Conservation (phyloP, 2,113 vertebrate species). For the Podocnemis expansa region DNA sequence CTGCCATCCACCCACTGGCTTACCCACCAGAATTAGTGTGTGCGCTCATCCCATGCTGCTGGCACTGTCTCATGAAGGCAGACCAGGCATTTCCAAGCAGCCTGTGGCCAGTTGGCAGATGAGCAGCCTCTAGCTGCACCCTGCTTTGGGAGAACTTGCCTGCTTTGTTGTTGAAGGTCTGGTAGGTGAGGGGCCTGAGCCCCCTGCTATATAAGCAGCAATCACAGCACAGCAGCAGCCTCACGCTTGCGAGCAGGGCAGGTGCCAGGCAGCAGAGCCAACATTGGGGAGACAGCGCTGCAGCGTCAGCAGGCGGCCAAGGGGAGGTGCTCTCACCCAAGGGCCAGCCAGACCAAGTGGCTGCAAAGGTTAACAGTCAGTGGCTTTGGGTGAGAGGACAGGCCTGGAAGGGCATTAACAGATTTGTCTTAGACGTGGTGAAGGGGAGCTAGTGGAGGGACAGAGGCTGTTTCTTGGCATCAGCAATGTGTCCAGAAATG, state of each 20-base stretch:
- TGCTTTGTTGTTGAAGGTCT: background rate
- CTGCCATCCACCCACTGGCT: background rate
- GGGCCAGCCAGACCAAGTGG: background rate
- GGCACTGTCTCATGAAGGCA: background rate
- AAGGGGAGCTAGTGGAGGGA: background rate
- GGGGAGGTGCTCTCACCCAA: background rate
- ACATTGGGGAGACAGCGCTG: background rate
- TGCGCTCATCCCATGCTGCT: background rate
- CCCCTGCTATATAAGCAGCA: no score
- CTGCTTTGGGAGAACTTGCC: background rate
- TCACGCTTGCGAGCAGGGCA: no score
- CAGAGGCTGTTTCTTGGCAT: no score
- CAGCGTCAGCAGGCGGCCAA: background rate
- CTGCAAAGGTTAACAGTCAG: background rate
- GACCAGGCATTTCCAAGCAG: background rate
- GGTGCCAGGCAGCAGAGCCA: no score
- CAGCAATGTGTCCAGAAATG: background rate
- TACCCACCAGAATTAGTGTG: background rate
- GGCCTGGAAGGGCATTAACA: background rate
- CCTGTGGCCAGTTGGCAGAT: background rate
- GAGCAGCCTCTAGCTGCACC: background rate
- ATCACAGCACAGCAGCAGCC: no score
- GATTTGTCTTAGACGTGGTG: background rate
- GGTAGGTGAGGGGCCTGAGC: background rate
- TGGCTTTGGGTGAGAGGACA: background rate